Percentiles rank a stretch among this genome's conserved stretches.
phyloP scores from a whole-genome alignment of 2,888 invertebrate genomes.

The Drosophila macrospina region DNA sequence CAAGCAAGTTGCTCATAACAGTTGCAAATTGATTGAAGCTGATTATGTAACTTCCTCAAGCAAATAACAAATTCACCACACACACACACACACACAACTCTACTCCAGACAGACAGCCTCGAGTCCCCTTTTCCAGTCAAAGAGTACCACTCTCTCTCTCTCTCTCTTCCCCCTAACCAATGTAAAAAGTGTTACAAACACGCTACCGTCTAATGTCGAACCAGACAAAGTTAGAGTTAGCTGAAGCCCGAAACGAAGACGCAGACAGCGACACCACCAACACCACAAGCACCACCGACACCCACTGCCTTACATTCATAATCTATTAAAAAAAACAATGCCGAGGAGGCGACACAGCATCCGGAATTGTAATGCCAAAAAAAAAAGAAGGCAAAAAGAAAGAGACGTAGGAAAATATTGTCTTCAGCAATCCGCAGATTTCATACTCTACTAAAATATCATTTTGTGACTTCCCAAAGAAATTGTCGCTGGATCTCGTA shows the following conservation, averaged over 20 bases:
- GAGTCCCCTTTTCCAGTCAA: constrained; percentile 35
- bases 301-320: constrained; percentile 78
- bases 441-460: constrained; percentile 17
- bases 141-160: constrained; percentile 2
- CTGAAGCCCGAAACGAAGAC: constrained; percentile 24
- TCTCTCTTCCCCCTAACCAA: background rate
- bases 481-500: too few relatives aligned
- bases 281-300: constrained; percentile 46
- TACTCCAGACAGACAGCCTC: constrained; percentile 36
- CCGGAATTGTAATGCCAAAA: constrained; percentile 73
- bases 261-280: constrained; percentile 38
- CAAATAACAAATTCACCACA: constrained; percentile 30
- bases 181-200: constrained; percentile 74
- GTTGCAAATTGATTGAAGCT: constrained; percentile 76
- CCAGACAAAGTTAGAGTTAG: constrained; percentile 29
- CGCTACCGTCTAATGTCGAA: constrained; percentile 67
- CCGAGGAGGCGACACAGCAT: constrained; percentile 58
- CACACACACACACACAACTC: constrained; percentile 19
- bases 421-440: background rate
- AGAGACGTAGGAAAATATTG: constrained; percentile 9
- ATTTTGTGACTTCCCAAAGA: too few relatives aligned
- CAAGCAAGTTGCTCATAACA: constrained; percentile 66
- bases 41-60: constrained; percentile 79
- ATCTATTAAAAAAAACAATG: constrained; percentile 65
- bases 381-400: constrained; percentile 16